Evolutionary conservation across 2,797 vertebrate species (phyloP).

Genomic region (Denticeps clupeoides): DNA sequence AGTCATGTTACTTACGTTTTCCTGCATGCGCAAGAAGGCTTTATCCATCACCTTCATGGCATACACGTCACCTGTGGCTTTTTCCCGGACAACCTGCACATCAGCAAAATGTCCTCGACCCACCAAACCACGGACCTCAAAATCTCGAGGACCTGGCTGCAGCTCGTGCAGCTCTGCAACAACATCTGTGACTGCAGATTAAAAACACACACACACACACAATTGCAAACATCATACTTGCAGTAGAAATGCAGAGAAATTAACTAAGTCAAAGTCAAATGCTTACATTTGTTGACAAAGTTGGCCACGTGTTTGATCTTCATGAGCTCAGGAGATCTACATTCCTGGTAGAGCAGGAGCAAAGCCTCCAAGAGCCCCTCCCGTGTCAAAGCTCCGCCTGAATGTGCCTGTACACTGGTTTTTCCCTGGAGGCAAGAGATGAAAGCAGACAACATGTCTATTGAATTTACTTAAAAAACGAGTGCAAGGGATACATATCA

Average conservation of each 20-base stretch:
- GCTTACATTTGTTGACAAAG: slow-evolving; percentile 89
- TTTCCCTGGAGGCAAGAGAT: slow-evolving; percentile 53
- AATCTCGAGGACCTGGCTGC: slow-evolving; percentile 74
- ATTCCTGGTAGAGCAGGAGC: slow-evolving; percentile 83
- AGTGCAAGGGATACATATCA: not conserved
- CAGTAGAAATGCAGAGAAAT: not conserved
- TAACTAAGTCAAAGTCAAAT: not conserved
- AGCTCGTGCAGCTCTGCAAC: slow-evolving; percentile 74
- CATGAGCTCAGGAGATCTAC: slow-evolving; percentile 76
- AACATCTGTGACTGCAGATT: slow-evolving; percentile 69
- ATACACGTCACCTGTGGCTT: slow-evolving; percentile 75
- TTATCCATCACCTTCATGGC: slow-evolving; percentile 95
- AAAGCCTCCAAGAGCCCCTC: slow-evolving; percentile 86
- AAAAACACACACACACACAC: slow-evolving; percentile 13
- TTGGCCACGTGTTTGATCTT: slow-evolving; percentile 77
- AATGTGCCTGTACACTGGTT: slow-evolving; percentile 49
- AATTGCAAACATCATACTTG: too few species aligned
- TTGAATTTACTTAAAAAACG: too few species aligned
- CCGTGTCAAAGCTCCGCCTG: slow-evolving; percentile 73
- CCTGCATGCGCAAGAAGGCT: slow-evolving; percentile 57
- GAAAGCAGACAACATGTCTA: too few species aligned
- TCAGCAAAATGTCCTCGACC: slow-evolving; percentile 80
- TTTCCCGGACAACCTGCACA: slow-evolving; percentile 84
- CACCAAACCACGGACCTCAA: slow-evolving; percentile 73
- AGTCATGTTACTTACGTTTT: slow-evolving; percentile 75